Base-by-base conservation (phyloP, 2,797 vertebrate genomes). In the Mormyrops attenuatus region DNA sequence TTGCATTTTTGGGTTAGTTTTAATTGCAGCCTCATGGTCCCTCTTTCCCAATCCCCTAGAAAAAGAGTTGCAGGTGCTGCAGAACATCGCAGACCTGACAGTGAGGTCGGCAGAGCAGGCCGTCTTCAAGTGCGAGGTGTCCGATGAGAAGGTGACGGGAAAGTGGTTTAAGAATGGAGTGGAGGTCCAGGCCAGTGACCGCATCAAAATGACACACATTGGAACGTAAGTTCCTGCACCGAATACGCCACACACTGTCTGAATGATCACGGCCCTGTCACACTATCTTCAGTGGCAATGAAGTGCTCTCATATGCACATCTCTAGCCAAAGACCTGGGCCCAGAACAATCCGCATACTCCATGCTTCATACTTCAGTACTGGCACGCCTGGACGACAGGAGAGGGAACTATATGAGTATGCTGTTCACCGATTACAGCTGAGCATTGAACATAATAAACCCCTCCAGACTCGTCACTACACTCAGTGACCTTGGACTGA, bases 41-140 rank as follows among this genome's bases (percentile, higher is more conserved):
- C 80, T 38, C 15, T 88, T 34, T 90, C 17, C 91, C 90, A 90
- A 60, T 91, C 2, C 0, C 87, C 9, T 93, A 98, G 97, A 98
- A 66, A 99, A 99, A 92, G 94, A 97, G 90, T 95, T 99, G 91
- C 95, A 98, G 92, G 97, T 99, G 30, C 88, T 98, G 92, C 97
- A 98, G 94, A 97, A 93, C 92, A 98, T 99, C 0, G 98, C 98
- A 0, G 98, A 99, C 88, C 95, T 99, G 90, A 99, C 97, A 0
- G 96, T 98, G 90, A 97, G 94, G 92, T 97, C 97, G 0, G 11
- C 96, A 0, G 97, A 99, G 0, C 97, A 97, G 94, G 98, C 98
- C 0, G 0, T 97, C 93, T 99, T 99, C 94, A 97, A 97, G 93
- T 99, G 98, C 9, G 98, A 99, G 92, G 97, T 99, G 91, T 99